Evolutionary conservation across 2,888 invertebrate genomes (phyloP).

Genomic region (Apotomis capreana): DNA sequence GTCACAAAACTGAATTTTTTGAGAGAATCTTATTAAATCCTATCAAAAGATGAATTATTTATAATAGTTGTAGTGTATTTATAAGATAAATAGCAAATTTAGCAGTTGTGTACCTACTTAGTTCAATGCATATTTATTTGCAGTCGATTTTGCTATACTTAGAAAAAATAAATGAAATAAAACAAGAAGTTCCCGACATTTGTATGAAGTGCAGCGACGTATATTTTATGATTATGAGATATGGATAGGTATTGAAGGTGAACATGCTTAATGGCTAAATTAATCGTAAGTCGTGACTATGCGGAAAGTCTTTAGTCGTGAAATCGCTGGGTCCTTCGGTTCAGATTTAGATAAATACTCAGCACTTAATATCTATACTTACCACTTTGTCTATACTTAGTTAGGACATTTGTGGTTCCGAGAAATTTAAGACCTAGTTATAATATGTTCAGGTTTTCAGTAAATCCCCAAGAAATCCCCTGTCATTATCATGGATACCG

Average conservation of each 20-base stretch:
- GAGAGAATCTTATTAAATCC: too few relatives aligned
- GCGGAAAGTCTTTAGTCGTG: conserved; percentile 15
- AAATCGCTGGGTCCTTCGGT: background rate
- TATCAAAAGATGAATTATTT: too few relatives aligned
- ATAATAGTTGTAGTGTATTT: too few relatives aligned
- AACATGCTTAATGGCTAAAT: conserved; percentile 55
- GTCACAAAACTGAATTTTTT: too few relatives aligned
- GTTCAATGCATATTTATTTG: too few relatives aligned
- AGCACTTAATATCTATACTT: background rate
- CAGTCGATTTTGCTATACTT: conserved; percentile 48
- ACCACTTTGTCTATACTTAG: background rate
- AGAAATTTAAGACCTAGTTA: too few relatives aligned
- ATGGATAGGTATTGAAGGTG: conserved; percentile 53
- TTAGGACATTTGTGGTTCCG: background rate
- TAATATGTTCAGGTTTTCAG: too few relatives aligned
- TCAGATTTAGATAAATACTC: background rate
- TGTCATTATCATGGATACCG: too few relatives aligned
- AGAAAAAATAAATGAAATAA: conserved; percentile 67
- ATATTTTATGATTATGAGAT: conserved; percentile 56
- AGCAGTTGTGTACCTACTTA: too few relatives aligned
- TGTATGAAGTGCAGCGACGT: conserved; percentile 64
- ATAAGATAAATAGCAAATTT: too few relatives aligned
- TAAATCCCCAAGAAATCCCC: too few relatives aligned
- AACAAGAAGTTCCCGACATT: conserved; percentile 63
- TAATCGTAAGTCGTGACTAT: conserved; percentile 51